Evolutionary conservation across 2,113 vertebrate species (phyloP).

Genomic region (Chionodraco myersi): DNA sequence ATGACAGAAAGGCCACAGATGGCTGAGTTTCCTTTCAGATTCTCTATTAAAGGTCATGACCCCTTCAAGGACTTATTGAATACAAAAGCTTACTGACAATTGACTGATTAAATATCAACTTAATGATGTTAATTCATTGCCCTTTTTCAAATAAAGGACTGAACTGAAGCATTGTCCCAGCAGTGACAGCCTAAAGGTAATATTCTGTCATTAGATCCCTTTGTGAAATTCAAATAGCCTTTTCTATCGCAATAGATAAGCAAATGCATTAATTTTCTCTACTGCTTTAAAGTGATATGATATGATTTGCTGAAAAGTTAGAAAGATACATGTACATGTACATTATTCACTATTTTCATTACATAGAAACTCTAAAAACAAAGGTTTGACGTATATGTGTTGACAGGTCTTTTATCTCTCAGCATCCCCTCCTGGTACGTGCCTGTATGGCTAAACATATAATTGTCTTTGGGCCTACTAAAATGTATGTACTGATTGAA

Average conservation of each 20-base stretch:
- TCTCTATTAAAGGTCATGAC: constrained; percentile 45
- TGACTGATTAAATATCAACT: constrained; percentile 28
- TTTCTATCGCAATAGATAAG: background rate
- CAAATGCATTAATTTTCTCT: background rate
- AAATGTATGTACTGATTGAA: constrained; percentile 40
- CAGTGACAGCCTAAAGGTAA: background rate
- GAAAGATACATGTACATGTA: too few relatives aligned
- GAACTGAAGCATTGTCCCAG: background rate
- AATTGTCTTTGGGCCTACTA: constrained; percentile 41
- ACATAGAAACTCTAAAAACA: constrained; percentile 12
- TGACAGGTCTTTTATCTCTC: constrained; percentile 29
- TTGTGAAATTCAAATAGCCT: background rate
- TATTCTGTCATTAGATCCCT: background rate
- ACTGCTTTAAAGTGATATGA: background rate
- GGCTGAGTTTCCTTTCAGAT: constrained; percentile 43
- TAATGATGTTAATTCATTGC: background rate
- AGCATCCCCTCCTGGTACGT: constrained; percentile 11
- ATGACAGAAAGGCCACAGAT: constrained; percentile 57
- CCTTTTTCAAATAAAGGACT: background rate
- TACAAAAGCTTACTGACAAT: constrained; percentile 28
- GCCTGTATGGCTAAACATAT: constrained; percentile 40
- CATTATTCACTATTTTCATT: constrained; percentile 37
- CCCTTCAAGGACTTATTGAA: constrained; percentile 17
- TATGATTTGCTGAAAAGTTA: background rate
- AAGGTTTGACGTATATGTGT: constrained; percentile 20